Evolutionary conservation across 37 sponge, comb jelly and placozoan species (phyloP).

Genomic region (Beroe forskalii): DNA sequence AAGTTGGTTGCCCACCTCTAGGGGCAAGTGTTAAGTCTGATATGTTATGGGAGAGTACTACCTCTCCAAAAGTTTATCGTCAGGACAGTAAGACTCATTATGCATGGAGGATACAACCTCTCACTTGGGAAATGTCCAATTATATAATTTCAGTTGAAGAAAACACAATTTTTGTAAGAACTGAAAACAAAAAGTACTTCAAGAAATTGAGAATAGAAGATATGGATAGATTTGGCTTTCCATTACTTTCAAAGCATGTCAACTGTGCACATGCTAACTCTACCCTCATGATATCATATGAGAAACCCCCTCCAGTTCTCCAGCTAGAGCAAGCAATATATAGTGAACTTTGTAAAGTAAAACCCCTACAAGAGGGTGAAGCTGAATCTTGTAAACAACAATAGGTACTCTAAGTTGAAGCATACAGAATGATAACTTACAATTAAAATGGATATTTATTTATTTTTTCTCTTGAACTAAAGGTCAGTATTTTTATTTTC

Average conservation of each 20-base stretch:
- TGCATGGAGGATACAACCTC: constrained; percentile 20
- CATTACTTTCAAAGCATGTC: neutral
- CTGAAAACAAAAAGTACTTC: constrained; percentile 57
- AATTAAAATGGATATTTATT: too few species aligned
- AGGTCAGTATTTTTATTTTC: too few species aligned
- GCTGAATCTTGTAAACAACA: neutral
- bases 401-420: too few species aligned
- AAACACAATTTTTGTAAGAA: constrained; percentile 15
- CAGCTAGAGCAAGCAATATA: constrained; percentile 32
- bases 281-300: constrained; percentile 41
- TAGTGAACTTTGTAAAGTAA: constrained; percentile 42
- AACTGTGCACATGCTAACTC: constrained; percentile 47
- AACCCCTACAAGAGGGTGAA: constrained; percentile 37
- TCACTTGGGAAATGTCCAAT: neutral
- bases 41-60: constrained; percentile 9
- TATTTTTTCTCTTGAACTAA: too few species aligned
- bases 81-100: constrained; percentile 30
- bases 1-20: constrained; percentile 1
- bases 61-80: neutral
- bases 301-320: constrained; percentile 13
- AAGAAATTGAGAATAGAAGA: constrained; percentile 17
- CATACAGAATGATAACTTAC: too few species aligned
- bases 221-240: constrained; percentile 11
- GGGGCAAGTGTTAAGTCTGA: neutral
- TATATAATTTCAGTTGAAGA: constrained; percentile 18